Evolutionary conservation across 2,797 vertebrate species (phyloP).

Genomic region (Danio aesculapii): DNA sequence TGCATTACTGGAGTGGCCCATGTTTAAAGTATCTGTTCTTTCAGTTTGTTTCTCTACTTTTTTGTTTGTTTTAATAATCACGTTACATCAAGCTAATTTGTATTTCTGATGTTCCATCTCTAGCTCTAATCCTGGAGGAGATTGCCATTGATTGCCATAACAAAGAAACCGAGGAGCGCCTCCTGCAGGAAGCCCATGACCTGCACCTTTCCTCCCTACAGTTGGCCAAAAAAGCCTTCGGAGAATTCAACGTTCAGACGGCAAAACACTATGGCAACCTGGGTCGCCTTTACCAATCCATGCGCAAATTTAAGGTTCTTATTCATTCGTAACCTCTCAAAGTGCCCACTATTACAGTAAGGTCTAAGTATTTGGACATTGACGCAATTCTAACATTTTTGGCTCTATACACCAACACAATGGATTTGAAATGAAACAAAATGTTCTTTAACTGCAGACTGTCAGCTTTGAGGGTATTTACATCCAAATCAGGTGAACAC

Average conservation of each 20-base stretch:
- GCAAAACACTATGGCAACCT: slow-evolving; percentile 99
- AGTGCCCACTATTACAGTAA: not conserved
- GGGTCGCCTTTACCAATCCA: slow-evolving; percentile 97
- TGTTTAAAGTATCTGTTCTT: not conserved
- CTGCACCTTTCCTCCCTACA: slow-evolving; percentile 97
- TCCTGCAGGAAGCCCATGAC: slow-evolving; percentile 97
- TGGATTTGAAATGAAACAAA: too few relatives aligned
- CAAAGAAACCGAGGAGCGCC: slow-evolving; percentile 96
- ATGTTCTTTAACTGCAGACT: too few relatives aligned
- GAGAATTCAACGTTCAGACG: slow-evolving; percentile 98
- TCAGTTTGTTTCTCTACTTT: not conserved
- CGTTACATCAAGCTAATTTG: not conserved
- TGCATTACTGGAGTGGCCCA: not conserved
- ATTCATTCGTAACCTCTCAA: not conserved
- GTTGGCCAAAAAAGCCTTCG: slow-evolving; percentile 97
- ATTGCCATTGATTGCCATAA: slow-evolving; percentile 99
- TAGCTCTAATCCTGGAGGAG: slow-evolving; percentile 97
- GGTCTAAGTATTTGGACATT: too few relatives aligned
- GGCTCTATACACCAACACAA: too few relatives aligned
- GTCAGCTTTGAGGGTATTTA: too few relatives aligned
- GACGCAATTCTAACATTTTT: too few relatives aligned
- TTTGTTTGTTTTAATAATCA: not conserved
- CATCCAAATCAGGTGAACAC: too few relatives aligned
- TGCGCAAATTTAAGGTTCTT: slow-evolving; percentile 98
- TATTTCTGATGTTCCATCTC: slow-evolving; percentile 22